Base-by-base conservation (phyloP, 2,888 invertebrate genomes). In the Mythimna lalbum region DNA sequence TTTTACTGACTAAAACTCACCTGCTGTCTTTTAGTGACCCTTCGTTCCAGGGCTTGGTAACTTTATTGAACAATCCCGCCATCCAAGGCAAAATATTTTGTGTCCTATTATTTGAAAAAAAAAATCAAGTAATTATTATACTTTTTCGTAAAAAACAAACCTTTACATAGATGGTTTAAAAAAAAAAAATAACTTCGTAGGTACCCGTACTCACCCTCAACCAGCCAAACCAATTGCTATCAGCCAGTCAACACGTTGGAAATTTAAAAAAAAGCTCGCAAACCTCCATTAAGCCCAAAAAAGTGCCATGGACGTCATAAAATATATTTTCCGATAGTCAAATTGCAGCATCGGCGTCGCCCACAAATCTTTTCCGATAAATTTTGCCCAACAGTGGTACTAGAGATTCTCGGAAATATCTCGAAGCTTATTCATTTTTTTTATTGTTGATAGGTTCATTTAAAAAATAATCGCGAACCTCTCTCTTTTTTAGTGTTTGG, bases 281-380 rank as follows among this genome's bases (percentile, higher is more conserved):
- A 89, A 88, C 88, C 87, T 77, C 90, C 88, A 90, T 93, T 93
- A 93, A 93, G 87, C 86, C 86, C 89, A 90, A 92, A 92, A 92
- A 92, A 94, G 90, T 92, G 89, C 91, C 86, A 82, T 88, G 90
- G 90, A 92, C 90, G 91, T 93, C 93, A 93, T 94, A 94, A 94
- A 94, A 95, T 94, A 93, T 94, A 93, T 94, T 94, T 94, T 90
- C 92, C 93, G 93, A 94, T 94, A 95, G 92, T 92, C 93, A 94
- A 95, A 94, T 95, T 94, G 94, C 94, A 90, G 93, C 91, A 92
- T 92, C 91, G 92, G 92, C 91, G 87, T 84, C 81, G 89, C 86
- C 90, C 91, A 93, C 93, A 94, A 93, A 94, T 94, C 93, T 93
- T 93, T 92, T 90, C 87, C 93, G 89, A 93, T 94, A 94, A 93